Base-by-base conservation (phyloP, 2,888 invertebrate genomes). In the Drosophila demipolita region DNA sequence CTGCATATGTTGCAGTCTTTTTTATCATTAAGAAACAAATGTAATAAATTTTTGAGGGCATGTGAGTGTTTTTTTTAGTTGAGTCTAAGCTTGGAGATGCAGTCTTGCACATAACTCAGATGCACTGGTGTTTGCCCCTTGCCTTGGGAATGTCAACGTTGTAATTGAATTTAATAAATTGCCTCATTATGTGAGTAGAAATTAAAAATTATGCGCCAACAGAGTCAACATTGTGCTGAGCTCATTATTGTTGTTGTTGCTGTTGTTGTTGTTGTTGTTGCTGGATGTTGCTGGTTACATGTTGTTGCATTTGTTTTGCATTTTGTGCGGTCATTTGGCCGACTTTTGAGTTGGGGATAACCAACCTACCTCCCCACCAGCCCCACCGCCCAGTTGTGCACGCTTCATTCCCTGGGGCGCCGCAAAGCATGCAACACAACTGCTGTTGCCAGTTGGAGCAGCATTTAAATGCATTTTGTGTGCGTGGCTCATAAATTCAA, bases 151-250 rank as follows among this genome's bases (percentile, higher is more conserved):
- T 92, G 92, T 92, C 92, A 92, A 89, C 92, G 91, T 90, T 91
- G 91, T 92, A 92, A 92, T 92, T 92, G 92, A 92, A 92, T 92
- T 92, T 91, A 92, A 92, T 92, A 92, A 92, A 92, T 92, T 92
- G 91, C 92, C 93, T 92, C 92, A 92, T 92, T 92, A 92, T 91
- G 90, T 82, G 82, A 75, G 85, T 66, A 82, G 80, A 88, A 83
- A 83, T 83, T 82, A 88, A 88, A 83, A 78, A 86, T 75, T 76
- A 80, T 87, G 83, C 75, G 70, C 71, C 77, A 79, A 73, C 66
- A 57, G 73, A 69, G 72, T 69, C 64, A 61, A 62, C 73, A 80
- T 59, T 49, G 66, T 49, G 57, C 76, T 20, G 59, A 45, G 65
- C 57, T 64, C 66, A 77, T 62, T 70, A 66, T 60, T 58, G 38